Conservation (phyloP, 1,140 invertebrate species). For the Pemphigus obesinymphae region DNA sequence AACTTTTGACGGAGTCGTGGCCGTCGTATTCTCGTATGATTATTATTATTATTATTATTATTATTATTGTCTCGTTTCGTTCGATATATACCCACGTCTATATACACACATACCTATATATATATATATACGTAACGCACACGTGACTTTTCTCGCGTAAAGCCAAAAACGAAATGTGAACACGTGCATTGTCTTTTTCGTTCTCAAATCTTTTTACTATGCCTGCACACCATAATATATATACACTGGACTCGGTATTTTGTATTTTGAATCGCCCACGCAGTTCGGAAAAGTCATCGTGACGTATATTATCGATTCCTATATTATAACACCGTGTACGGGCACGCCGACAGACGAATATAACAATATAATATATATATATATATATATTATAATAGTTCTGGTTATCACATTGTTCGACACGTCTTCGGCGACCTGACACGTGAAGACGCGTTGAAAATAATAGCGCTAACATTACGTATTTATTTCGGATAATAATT, state of each 20-base stretch:
- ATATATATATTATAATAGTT: neutral
- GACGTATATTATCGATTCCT: too few relatives aligned
- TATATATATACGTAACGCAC: too few relatives aligned
- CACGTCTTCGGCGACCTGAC: neutral
- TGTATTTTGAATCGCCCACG: conserved; percentile 19
- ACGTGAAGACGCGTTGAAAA: too few relatives aligned
- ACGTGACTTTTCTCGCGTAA: neutral
- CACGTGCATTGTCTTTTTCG: neutral
- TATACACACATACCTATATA: too few relatives aligned
- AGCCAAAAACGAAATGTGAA: neutral
- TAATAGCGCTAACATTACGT: too few relatives aligned
- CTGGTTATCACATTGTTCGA: neutral
- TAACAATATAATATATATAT: neutral
- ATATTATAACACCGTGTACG: neutral
- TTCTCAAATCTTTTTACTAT: neutral
- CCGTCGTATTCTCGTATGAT: too few relatives aligned
- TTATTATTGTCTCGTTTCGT: neutral
- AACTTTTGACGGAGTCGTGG: neutral
- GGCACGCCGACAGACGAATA: neutral
- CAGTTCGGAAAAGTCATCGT: conserved; percentile 8
- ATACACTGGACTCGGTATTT: neutral
- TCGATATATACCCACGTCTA: too few relatives aligned
- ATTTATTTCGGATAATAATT: too few relatives aligned
- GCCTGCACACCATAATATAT: neutral
- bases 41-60: too few relatives aligned